These are phyloP conservation scores for Tympanuchus pallidicinctus DNA, from an alignment of 2,113 vertebrate species.

Conservation along the genomic window DNA sequence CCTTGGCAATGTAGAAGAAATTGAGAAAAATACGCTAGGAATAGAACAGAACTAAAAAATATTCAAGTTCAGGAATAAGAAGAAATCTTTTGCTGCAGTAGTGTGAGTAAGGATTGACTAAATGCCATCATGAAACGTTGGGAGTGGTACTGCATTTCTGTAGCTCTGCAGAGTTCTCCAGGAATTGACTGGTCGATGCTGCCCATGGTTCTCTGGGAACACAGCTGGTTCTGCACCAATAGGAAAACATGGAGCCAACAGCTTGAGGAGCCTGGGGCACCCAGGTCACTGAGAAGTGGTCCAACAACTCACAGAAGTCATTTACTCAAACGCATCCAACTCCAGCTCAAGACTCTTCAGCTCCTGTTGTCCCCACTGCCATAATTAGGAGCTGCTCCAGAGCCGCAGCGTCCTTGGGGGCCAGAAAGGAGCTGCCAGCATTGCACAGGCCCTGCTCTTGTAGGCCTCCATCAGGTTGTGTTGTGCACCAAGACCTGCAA, in stretches of 20 bases:
- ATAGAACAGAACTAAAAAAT: neutral
- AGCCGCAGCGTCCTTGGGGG: neutral
- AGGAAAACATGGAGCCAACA: neutral
- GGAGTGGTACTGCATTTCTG: neutral
- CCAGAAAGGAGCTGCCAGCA: neutral
- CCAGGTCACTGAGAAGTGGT: neutral
- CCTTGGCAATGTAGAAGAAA: neutral
- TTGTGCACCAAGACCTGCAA: neutral
- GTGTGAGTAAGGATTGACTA: neutral
- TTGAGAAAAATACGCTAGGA: constrained; percentile 4
- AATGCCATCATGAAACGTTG: neutral
- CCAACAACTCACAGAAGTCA: neutral
- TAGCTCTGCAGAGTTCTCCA: neutral
- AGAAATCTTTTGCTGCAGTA: neutral
- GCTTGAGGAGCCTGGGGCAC: neutral
- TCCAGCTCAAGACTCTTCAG: neutral
- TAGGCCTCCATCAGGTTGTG: neutral
- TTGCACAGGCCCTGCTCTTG: neutral
- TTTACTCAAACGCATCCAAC: neutral
- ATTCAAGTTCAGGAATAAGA: neutral
- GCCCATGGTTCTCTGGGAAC: neutral
- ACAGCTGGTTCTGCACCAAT: neutral
- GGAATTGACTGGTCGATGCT: neutral
- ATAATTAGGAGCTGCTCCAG: neutral
- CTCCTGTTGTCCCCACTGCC: neutral